These are phyloP conservation scores for Cossypha heuglini DNA, from an alignment of 2,797 vertebrate species.

Conservation along the genomic window DNA sequence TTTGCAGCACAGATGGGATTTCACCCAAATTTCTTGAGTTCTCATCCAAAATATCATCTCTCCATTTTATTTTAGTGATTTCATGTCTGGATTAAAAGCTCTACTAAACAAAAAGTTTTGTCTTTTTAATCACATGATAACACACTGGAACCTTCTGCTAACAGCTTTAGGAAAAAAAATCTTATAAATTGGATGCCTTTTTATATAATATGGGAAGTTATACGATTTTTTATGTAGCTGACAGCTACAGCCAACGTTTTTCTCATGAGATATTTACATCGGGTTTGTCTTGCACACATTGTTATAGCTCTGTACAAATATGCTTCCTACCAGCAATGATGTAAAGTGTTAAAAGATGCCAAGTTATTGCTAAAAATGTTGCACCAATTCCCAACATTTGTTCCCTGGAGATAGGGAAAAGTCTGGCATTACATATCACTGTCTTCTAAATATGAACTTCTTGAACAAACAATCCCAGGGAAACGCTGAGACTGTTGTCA, in stretches of 20 bases:
- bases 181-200: not conserved
- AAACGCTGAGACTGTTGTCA: not conserved
- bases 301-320: conserved; percentile 33
- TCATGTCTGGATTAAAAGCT: conserved; percentile 4
- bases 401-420: not conserved
- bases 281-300: conserved; percentile 38
- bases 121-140: not conserved
- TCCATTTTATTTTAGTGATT: conserved; percentile 18
- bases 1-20: not conserved
- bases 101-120: not conserved
- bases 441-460: conserved; percentile 26
- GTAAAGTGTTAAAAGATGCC: conserved; percentile 46
- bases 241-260: conserved; percentile 18
- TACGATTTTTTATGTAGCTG: not conserved
- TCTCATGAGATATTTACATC: conserved; percentile 49
- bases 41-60: not conserved
- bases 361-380: conserved; percentile 51
- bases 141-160: not conserved
- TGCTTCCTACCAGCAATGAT: conserved; percentile 44
- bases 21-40: not conserved
- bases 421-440: not conserved
- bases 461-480: conserved; percentile 1
- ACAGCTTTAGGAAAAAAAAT: not conserved
- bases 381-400: conserved; percentile 6
- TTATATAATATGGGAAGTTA: not conserved